Evolutionary conservation across 2,888 invertebrate species (phyloP).

Genomic region (Drosophila bunnanda): DNA sequence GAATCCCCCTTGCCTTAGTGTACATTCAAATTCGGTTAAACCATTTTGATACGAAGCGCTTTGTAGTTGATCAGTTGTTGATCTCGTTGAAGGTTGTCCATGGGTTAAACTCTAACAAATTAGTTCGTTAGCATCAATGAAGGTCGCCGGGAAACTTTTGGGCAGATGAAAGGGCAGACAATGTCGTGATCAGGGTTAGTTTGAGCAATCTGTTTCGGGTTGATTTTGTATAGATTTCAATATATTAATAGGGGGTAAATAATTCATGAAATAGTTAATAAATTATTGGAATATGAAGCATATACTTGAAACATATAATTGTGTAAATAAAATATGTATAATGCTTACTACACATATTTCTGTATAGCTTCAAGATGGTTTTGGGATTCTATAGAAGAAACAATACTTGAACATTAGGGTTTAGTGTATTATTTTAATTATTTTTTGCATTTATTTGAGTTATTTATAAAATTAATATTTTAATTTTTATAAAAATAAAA

Average conservation of each 20-base stretch:
- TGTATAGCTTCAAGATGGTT: background rate
- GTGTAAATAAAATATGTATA: background rate
- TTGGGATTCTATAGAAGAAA: background rate
- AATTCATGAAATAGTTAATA: background rate
- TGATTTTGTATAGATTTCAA: background rate
- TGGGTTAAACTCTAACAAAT: background rate
- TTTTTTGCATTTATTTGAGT: no score
- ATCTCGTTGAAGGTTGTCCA: conserved; percentile 55
- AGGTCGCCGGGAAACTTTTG: conserved; percentile 17
- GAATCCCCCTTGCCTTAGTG: conserved; percentile 31
- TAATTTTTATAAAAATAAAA: background rate
- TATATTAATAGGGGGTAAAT: no score
- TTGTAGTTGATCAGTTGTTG: conserved; percentile 45
- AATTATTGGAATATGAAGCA: background rate
- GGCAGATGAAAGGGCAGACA: conserved; percentile 2
- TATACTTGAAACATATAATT: no score
- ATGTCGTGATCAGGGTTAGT: conserved; percentile 8
- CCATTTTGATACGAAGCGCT: conserved; percentile 53
- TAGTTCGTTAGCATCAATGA: conserved; percentile 12
- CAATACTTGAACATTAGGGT: no score
- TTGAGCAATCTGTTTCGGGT: background rate
- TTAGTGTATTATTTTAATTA: background rate
- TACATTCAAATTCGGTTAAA: conserved; percentile 52
- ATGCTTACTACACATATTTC: background rate
- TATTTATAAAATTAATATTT: background rate